A percentile compares a stretch with the other conserved stretches of the same genome.
These are phyloP conservation scores for Frankliniella intonsa DNA, from an alignment of 2,888 invertebrate species.

Conservation along the genomic window DNA sequence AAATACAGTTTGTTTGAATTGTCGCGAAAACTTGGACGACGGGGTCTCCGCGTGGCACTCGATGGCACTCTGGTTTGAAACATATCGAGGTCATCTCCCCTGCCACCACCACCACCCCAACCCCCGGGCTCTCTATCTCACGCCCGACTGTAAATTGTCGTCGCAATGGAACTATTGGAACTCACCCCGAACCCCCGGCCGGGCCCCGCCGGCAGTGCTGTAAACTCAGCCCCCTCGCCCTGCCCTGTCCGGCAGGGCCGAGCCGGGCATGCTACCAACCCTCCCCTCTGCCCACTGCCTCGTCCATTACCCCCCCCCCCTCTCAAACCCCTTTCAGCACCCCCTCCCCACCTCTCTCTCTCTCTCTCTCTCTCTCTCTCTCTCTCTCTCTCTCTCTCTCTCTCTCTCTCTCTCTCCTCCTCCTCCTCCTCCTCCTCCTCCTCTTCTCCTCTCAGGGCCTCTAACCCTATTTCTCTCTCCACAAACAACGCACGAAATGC, in stretches of 20 bases:
- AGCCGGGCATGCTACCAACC: too few species aligned
- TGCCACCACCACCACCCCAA: background rate
- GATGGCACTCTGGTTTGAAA: background rate
- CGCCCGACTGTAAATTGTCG: conserved; percentile 1
- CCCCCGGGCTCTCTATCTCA: background rate
- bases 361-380: background rate
- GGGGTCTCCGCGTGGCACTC: too few species aligned
- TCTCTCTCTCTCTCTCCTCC: background rate
- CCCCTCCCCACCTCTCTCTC: background rate
- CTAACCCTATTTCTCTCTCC: conserved; percentile 22
- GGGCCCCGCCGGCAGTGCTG: background rate
- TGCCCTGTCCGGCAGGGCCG: background rate
- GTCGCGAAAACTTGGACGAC: too few species aligned
- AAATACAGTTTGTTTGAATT: too few species aligned
- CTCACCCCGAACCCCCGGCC: background rate
- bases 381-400: background rate
- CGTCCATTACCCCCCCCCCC: background rate
- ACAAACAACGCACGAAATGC: background rate
- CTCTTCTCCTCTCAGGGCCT: background rate
- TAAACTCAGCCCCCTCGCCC: conserved; percentile 14
- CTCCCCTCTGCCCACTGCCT: background rate
- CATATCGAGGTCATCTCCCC: background rate
- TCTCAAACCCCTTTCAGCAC: background rate
- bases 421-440: background rate
- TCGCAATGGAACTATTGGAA: conserved; percentile 15